Percentiles rank a stretch among this genome's conserved stretches.
These are phyloP conservation scores for Cheirogaleus major DNA, from an alignment of 2,797 vertebrate genomes.

Conservation along the genomic window DNA sequence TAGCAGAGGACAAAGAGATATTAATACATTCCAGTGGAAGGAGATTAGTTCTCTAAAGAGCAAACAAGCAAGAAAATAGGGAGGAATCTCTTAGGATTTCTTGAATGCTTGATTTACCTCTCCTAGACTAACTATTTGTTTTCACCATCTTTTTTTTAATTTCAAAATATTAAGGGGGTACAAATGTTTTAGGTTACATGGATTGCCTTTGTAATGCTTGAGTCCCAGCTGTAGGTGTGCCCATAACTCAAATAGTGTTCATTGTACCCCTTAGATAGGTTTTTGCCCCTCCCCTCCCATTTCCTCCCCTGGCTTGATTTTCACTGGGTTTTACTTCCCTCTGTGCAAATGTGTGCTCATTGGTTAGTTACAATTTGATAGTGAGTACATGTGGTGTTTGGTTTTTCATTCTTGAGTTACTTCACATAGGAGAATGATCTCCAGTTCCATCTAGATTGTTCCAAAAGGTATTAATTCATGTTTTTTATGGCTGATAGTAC, in stretches of 20 bases:
- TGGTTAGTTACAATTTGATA: neutral
- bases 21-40: slow-evolving; percentile 56
- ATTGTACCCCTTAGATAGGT: neutral
- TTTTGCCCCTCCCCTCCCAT: neutral
- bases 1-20: slow-evolving; percentile 62
- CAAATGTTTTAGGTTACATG: neutral
- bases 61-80: slow-evolving; percentile 49
- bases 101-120: neutral
- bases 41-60: slow-evolving; percentile 63
- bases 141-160: neutral
- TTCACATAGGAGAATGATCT: neutral
- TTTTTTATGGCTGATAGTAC: neutral
- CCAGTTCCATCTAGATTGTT: neutral
- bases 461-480: neutral
- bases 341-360: neutral
- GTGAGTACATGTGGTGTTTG: neutral
- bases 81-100: slow-evolving; percentile 10
- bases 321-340: neutral
- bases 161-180: neutral
- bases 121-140: slow-evolving; percentile 48
- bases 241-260: neutral
- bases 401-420: neutral
- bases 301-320: neutral
- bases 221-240: neutral
- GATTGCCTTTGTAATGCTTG: neutral